Percentiles rank a stretch among this genome's conserved stretches.
phyloP scores from a whole-genome alignment of 2,888 invertebrate species.

The Tineola bisselliella region DNA sequence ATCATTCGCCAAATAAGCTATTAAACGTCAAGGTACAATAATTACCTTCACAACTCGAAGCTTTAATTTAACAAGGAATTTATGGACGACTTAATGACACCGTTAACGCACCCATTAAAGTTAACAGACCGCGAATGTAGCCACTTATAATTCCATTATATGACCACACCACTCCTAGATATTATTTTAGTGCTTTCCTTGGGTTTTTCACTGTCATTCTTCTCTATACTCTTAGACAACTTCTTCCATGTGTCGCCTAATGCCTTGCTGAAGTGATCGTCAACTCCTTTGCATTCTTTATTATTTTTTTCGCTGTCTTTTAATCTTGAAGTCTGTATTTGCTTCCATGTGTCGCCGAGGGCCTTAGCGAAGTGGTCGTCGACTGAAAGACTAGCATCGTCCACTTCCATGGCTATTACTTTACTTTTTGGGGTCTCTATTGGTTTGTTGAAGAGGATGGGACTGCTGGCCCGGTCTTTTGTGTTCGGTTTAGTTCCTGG shows the following conservation, averaged over 20 bases:
- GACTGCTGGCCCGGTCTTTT: constrained; percentile 60
- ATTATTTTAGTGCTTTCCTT: constrained; percentile 56
- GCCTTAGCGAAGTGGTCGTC: constrained; percentile 95
- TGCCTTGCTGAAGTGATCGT: constrained; percentile 94
- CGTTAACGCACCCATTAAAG: constrained; percentile 49
- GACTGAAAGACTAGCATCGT: constrained; percentile 72
- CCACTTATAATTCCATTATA: constrained; percentile 40
- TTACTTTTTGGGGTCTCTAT: constrained; percentile 46
- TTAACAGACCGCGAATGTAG: constrained; percentile 43
- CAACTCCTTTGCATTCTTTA: constrained; percentile 63
- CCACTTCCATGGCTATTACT: constrained; percentile 69
- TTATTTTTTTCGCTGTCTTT: constrained; percentile 51
- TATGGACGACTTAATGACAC: constrained; percentile 48
- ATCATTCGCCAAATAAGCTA: not conserved
- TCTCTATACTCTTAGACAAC: constrained; percentile 58
- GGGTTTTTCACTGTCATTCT: constrained; percentile 31
- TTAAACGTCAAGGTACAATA: not conserved
- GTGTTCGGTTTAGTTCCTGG: constrained; percentile 51
- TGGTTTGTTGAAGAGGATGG: constrained; percentile 46
- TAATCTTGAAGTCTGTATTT: constrained; percentile 72
- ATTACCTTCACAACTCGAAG: not conserved
- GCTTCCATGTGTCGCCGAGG: constrained; percentile 84
- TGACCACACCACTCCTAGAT: constrained; percentile 60
- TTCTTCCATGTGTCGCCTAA: constrained; percentile 86
- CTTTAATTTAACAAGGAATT: constrained; percentile 39